Evolutionary conservation across 2,113 vertebrate genomes (phyloP).

Genomic region (Hyperopisus bebe): DNA sequence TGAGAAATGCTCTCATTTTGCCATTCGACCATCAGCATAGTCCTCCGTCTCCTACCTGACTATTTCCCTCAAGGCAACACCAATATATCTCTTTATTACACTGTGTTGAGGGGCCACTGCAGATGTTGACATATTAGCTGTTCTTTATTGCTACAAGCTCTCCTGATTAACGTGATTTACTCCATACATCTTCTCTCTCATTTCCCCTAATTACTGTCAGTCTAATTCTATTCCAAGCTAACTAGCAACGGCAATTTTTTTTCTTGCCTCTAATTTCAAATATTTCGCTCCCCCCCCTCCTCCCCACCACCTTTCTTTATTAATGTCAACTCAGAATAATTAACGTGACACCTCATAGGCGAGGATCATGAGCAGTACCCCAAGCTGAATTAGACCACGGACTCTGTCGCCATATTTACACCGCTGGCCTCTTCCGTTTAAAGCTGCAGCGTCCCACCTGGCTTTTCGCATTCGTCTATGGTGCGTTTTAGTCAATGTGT

Average conservation of each 20-base stretch:
- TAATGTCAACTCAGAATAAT: conserved; percentile 4
- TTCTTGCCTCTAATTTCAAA: background rate
- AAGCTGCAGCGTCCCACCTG: background rate
- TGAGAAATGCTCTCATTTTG: background rate
- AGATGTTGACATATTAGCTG: background rate
- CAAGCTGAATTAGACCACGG: background rate
- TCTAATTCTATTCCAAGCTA: conserved; percentile 9
- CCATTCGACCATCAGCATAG: background rate
- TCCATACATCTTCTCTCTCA: conserved; percentile 3
- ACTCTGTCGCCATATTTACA: background rate
- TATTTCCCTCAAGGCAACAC: background rate
- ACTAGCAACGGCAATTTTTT: background rate
- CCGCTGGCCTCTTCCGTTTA: background rate
- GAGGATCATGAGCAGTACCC: background rate
- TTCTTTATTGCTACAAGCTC: background rate
- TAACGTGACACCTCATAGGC: background rate
- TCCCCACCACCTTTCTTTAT: background rate
- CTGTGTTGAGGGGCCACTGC: background rate
- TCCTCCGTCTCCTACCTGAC: background rate
- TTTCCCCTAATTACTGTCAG: conserved; percentile 8
- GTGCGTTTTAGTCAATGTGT: background rate
- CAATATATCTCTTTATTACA: background rate
- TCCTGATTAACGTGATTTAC: background rate
- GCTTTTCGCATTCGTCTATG: background rate
- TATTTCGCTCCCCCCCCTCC: background rate